Base-by-base conservation (phyloP, 2,797 vertebrate species). In the Centroberyx gerrardi region DNA sequence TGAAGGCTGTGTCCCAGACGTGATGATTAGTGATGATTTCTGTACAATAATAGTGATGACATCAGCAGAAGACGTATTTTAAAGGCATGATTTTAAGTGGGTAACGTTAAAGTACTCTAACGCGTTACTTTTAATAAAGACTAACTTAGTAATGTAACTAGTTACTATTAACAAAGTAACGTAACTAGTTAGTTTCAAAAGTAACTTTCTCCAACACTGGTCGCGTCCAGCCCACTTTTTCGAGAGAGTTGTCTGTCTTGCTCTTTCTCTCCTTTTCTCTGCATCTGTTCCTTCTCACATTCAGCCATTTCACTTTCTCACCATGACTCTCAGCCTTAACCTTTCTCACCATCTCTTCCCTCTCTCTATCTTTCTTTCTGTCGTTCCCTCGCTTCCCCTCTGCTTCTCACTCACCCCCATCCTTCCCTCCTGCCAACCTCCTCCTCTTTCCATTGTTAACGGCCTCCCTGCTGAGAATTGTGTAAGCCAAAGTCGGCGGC, bases 401-500 rank as follows among this genome's bases (percentile, higher is more conserved):
- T 67, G 7, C 2, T 13, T 31, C 60, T n/a, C 13, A 62, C 18
- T 71, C 64, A 29, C 63, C 54, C 55, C 31, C 12, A 3, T 62
- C 60, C 48, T 52, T 53, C 22, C 53, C 27, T 42, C 4, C 27
- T 17, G 22, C 17, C 64, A 44, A 55, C 64, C 51, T 77, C 46
- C 58, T 73, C 31, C 46, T 40, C 63, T 53, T 62, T 62, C 68
- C 65, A 74, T 81, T 85, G 81, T 87, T 70, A 71, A 66, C 18
- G 22, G 29, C 62, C 72, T 78, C 71, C 79, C 82, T 56, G 60
- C 67, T 84, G 76, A 74, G 75, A 70, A 52, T 69, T 70, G 53
- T 64, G 68, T 66, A 73, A 89, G 70, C 59, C 63, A 78, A 85
- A 78, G 66, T 78, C 66, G 72, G 81, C 79, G 64, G 78, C 82